A percentile compares a stretch with the other conserved stretches of the same genome.
Conservation (phyloP, 2,888 invertebrate genomes). For the Callosobruchus maculatus region DNA sequence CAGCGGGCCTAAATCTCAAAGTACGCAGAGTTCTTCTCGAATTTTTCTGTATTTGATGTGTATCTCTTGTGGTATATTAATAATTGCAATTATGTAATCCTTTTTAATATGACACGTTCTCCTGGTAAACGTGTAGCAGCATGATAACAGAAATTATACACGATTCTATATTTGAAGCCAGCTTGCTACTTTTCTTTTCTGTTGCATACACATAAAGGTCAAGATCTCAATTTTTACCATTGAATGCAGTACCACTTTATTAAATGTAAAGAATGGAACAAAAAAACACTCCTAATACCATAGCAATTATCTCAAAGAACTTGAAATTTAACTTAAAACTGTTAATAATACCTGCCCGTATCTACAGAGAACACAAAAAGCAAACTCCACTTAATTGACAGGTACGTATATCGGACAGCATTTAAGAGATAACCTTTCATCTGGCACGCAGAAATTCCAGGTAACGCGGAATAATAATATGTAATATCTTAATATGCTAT, state of each 20-base stretch:
- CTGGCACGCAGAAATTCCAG: neutral
- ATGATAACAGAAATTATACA: neutral
- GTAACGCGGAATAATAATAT: neutral
- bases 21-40: too few relatives aligned
- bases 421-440: neutral
- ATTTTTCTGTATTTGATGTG: too few relatives aligned
- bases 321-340: neutral
- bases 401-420: neutral
- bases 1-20: too few relatives aligned
- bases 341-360: neutral
- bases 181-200: neutral
- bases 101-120: too few relatives aligned
- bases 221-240: neutral
- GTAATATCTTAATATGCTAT: neutral
- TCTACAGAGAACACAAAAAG: neutral
- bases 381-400: neutral
- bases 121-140: neutral
- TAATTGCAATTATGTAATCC: too few relatives aligned
- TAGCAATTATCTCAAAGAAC: neutral
- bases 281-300: neutral
- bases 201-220: neutral
- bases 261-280: neutral
- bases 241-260: neutral
- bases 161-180: neutral
- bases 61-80: too few relatives aligned